A percentile compares a stretch with the other conserved stretches of the same genome.
These are phyloP conservation scores for human DNA, from an alignment of 2,113 vertebrate genomes.

Conservation along the genomic window DNA sequence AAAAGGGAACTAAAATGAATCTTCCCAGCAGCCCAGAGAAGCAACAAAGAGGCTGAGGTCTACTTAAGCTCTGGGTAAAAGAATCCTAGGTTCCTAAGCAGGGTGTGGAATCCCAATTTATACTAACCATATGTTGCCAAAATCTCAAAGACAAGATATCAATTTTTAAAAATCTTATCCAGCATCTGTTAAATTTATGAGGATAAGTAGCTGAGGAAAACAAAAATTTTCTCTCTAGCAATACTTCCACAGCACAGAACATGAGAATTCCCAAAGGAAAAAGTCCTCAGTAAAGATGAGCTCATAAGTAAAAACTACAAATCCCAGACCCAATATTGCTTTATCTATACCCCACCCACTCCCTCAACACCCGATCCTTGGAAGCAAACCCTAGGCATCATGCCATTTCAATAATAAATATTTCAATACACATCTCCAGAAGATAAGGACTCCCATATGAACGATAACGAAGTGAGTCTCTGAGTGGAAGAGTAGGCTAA, in stretches of 20 bases:
- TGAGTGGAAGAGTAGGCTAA: not conserved
- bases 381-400: not conserved
- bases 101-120: not conserved
- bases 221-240: not conserved
- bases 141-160: not conserved
- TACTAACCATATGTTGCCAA: not conserved
- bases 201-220: not conserved
- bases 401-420: not conserved
- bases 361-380: not conserved
- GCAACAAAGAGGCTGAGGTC: not conserved
- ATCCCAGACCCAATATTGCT: not conserved
- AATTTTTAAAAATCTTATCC: not conserved
- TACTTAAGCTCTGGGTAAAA: not conserved
- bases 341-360: rapidly evolving
- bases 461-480: not conserved
- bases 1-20: not conserved
- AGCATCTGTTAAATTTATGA: not conserved
- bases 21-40: not conserved
- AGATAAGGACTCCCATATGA: not conserved
- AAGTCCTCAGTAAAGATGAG: not conserved
- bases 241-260: not conserved
- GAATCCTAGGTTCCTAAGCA: not conserved
- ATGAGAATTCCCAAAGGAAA: not conserved
- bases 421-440: not conserved
- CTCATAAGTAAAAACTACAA: not conserved